phyloP scores from a whole-genome alignment of 2,797 vertebrate species.

The Adrianichthys oophorus region DNA sequence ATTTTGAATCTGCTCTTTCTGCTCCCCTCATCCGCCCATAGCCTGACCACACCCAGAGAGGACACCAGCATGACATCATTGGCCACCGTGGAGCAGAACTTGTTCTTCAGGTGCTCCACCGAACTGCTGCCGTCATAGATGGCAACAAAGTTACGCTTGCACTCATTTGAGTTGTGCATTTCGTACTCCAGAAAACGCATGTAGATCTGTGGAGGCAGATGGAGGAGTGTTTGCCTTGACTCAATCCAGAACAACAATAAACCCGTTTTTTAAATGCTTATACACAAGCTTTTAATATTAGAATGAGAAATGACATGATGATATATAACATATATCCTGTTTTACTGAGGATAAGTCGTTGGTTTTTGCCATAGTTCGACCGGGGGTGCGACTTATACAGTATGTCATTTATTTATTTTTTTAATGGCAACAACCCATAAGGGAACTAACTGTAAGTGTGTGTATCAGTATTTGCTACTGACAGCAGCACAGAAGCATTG shows the following conservation, averaged over 20 bases:
- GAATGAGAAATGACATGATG: too few species aligned
- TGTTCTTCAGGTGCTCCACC: constrained; percentile 92
- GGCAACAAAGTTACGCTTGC: constrained; percentile 96
- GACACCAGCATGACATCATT: constrained; percentile 93
- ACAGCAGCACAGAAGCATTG: too few species aligned
- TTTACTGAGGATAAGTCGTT: too few species aligned
- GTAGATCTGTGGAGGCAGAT: constrained; percentile 82
- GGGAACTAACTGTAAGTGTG: too few species aligned
- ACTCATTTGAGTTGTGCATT: constrained; percentile 99
- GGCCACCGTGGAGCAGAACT: constrained; percentile 97
- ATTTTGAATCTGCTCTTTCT: constrained; percentile 93
- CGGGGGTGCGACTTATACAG: too few species aligned
- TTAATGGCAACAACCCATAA: too few species aligned
- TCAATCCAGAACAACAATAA: not conserved
- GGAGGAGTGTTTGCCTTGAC: not conserved
- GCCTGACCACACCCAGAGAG: constrained; percentile 89
- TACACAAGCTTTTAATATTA: too few species aligned
- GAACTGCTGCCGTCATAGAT: constrained; percentile 96
- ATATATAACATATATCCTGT: too few species aligned
- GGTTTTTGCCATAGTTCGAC: too few species aligned
- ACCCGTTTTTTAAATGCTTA: too few species aligned
- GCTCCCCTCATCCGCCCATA: constrained; percentile 97
- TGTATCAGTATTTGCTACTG: too few species aligned
- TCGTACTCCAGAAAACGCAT: constrained; percentile 96
- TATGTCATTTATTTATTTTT: too few species aligned